These are phyloP conservation scores for Gasterosteus aculeatus DNA, from an alignment of 2,113 vertebrate species.

Conservation along the genomic window DNA sequence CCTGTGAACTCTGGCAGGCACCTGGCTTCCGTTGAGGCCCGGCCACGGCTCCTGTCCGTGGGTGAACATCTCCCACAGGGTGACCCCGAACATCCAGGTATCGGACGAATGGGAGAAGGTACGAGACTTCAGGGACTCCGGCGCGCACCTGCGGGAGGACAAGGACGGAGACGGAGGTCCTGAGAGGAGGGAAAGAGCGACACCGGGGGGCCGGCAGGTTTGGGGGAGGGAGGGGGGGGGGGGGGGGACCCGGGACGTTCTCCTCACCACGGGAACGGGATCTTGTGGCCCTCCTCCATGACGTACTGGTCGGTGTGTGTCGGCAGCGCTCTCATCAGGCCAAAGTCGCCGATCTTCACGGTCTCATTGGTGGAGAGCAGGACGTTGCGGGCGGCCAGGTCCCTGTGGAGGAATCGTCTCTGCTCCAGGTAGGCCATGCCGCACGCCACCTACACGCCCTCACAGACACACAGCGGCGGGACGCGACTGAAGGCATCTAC, in stretches of 20 bases:
- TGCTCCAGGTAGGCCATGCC: constrained; percentile 98
- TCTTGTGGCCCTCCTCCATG: constrained; percentile 98
- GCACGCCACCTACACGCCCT: constrained; percentile 86
- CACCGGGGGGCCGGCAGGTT: no score
- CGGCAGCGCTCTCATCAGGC: constrained; percentile 96
- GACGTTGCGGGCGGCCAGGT: constrained; percentile 95
- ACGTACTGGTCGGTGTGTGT: constrained; percentile 95
- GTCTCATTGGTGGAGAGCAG: constrained; percentile 91
- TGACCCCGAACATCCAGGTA: constrained; percentile 99
- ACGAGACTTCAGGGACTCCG: constrained; percentile 95
- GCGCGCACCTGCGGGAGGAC: constrained; percentile 89
- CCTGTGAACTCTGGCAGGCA: constrained; percentile 53
- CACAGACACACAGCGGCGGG: neutral
- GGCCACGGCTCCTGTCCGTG: constrained; percentile 98
- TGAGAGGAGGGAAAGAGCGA: neutral
- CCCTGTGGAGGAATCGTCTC: constrained; percentile 94
- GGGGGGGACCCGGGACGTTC: no score
- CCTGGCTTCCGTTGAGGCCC: constrained; percentile 97
- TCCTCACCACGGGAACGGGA: constrained; percentile 96
- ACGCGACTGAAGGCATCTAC: neutral
- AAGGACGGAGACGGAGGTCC: neutral
- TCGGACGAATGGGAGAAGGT: constrained; percentile 97
- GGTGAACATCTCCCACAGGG: constrained; percentile 98
- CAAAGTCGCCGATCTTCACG: constrained; percentile 97
- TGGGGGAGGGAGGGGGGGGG: no score